Conservation (phyloP, 2,113 vertebrate species). For the Bambusicola thoracicus region DNA sequence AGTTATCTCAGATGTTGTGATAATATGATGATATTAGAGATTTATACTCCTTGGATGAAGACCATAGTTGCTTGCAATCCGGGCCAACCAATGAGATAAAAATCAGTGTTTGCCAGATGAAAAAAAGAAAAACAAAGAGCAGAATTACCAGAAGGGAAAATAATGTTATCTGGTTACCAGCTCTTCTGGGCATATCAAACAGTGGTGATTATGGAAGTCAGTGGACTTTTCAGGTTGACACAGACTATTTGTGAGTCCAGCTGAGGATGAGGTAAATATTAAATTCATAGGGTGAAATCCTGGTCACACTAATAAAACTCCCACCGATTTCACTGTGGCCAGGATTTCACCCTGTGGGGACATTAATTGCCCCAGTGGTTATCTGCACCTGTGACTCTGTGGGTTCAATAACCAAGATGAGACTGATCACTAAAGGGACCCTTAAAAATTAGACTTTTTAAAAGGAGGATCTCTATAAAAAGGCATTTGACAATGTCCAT, state of each 20-base stretch:
- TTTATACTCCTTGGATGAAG: conserved; percentile 35
- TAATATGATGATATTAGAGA: conserved; percentile 29
- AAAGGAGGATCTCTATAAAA: background rate
- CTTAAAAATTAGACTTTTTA: background rate
- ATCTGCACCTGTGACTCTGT: background rate
- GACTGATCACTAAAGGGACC: background rate
- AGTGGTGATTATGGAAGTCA: background rate
- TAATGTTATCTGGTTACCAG: background rate
- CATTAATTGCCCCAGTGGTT: background rate
- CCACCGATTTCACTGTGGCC: background rate
- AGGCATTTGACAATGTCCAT: conserved; percentile 26
- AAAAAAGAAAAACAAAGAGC: background rate
- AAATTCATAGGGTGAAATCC: background rate
- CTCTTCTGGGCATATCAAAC: background rate
- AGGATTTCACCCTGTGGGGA: background rate
- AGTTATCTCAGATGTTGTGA: background rate
- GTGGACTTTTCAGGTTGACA: background rate
- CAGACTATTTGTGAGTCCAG: background rate
- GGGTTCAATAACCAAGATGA: background rate
- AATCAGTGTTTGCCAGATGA: background rate
- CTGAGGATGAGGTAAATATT: background rate
- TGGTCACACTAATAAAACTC: background rate
- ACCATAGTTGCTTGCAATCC: background rate
- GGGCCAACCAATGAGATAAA: conserved; percentile 19
- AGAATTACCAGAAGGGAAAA: conserved; percentile 15